Evolutionary conservation across 2,888 invertebrate genomes (phyloP).

Genomic region (Lycocerus yunnanus): DNA sequence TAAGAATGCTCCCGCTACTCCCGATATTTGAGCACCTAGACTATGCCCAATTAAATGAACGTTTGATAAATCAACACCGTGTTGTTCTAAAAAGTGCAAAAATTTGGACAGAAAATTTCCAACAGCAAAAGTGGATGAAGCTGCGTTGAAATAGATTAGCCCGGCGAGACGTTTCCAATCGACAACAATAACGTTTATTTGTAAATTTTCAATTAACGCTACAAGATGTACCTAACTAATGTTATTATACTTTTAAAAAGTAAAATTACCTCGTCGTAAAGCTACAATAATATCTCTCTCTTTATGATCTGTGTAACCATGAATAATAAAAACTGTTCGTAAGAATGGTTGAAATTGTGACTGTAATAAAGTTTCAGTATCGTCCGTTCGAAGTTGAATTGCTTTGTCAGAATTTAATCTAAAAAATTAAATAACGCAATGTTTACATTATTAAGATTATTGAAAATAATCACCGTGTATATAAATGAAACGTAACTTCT

Average conservation of each 20-base stretch:
- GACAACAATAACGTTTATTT: slow-evolving; percentile 14
- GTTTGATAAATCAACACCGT: slow-evolving; percentile 6
- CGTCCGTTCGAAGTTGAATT: not conserved
- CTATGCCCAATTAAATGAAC: slow-evolving; percentile 19
- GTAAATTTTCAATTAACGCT: slow-evolving; percentile 16
- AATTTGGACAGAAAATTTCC: slow-evolving; percentile 3
- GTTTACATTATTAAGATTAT: not conserved
- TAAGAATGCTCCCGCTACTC: slow-evolving; percentile 7
- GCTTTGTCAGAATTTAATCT: not conserved
- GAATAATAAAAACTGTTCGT: slow-evolving; percentile 26
- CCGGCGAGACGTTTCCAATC: slow-evolving; percentile 16
- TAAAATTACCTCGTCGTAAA: slow-evolving; percentile 17
- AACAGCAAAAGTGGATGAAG: not conserved
- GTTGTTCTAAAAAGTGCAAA: not conserved
- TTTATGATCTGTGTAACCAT: slow-evolving; percentile 30
- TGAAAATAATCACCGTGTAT: slow-evolving; percentile 11
- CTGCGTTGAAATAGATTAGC: slow-evolving; percentile 12
- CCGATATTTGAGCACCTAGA: slow-evolving; percentile 19
- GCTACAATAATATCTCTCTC: slow-evolving; percentile 23
- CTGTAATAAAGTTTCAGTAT: not conserved
- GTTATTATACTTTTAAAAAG: not conserved
- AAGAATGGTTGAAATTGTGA: slow-evolving; percentile 17
- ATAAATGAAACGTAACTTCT: slow-evolving; percentile 27
- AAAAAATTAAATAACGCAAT: not conserved
- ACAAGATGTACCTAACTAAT: not conserved